phyloP scores from a whole-genome alignment of 2,797 vertebrate species.

The Taenioides sp. region DNA sequence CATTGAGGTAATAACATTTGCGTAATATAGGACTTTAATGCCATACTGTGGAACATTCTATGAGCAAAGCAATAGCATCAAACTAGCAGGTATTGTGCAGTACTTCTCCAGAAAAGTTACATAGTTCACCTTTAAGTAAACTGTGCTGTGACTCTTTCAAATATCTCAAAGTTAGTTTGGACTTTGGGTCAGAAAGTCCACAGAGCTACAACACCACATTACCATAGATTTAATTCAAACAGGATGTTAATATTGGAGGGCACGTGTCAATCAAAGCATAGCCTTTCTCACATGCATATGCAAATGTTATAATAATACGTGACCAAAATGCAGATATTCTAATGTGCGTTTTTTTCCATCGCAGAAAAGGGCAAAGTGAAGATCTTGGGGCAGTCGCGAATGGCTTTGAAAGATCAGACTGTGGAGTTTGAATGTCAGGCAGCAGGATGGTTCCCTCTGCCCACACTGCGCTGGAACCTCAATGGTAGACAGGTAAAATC shows the following conservation, averaged over 20 bases:
- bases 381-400: conserved; percentile 64
- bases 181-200: too few species aligned
- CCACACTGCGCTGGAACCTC: conserved; percentile 80
- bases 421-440: conserved; percentile 80
- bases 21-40: too few species aligned
- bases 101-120: too few species aligned
- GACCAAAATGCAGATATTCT: conserved; percentile 1
- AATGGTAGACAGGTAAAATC: conserved; percentile 59
- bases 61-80: too few species aligned
- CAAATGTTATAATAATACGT: background rate
- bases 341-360: conserved; percentile 17
- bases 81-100: too few species aligned
- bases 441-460: conserved; percentile 80
- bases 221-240: background rate
- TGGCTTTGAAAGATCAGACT: conserved; percentile 68
- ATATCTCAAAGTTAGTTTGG: too few species aligned
- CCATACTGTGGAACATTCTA: too few species aligned
- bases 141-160: too few species aligned
- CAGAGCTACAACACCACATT: background rate
- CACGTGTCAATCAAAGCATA: background rate
- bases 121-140: too few species aligned
- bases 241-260: background rate
- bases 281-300: background rate
- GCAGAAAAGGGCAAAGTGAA: conserved; percentile 82
- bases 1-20: too few species aligned